phyloP scores from a whole-genome alignment of 2,797 vertebrate species.

The Melanotaenia boesemani region DNA sequence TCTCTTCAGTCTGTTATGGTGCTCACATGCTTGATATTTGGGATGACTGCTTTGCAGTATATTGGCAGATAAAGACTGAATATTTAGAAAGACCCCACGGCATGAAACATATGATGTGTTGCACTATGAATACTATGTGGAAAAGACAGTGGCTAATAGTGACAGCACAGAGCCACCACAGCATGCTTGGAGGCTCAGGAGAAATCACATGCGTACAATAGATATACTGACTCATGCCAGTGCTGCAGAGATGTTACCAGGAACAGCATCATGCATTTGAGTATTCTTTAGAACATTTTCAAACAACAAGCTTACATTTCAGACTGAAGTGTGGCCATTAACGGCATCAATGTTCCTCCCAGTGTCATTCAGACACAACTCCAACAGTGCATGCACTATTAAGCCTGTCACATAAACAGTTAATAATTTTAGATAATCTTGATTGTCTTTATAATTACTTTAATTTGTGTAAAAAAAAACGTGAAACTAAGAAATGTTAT shows the following conservation, averaged over 20 bases:
- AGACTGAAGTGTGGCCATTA: neutral
- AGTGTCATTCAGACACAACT: too few species aligned
- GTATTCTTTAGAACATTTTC: neutral
- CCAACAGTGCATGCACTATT: too few species aligned
- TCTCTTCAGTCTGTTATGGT: neutral
- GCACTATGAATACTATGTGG: conserved; percentile 7
- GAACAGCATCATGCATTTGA: neutral
- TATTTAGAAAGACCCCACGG: conserved; percentile 14
- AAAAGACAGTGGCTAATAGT: conserved; percentile 8
- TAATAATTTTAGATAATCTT: neutral
- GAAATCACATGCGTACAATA: conserved; percentile 28
- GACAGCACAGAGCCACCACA: conserved; percentile 1
- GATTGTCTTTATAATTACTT: neutral
- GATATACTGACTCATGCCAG: neutral
- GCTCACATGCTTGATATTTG: conserved; percentile 18
- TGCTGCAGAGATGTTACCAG: neutral
- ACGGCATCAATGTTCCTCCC: neutral
- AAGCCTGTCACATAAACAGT: neutral
- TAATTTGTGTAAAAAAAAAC: neutral
- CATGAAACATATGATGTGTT: conserved; percentile 6
- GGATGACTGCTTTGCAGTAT: neutral
- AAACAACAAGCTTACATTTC: neutral
- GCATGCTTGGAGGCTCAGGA: conserved; percentile 22
- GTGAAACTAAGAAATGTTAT: too few species aligned
- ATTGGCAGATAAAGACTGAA: neutral